Conservation (phyloP, 2,888 invertebrate species). For the Stramonita haemastoma region DNA sequence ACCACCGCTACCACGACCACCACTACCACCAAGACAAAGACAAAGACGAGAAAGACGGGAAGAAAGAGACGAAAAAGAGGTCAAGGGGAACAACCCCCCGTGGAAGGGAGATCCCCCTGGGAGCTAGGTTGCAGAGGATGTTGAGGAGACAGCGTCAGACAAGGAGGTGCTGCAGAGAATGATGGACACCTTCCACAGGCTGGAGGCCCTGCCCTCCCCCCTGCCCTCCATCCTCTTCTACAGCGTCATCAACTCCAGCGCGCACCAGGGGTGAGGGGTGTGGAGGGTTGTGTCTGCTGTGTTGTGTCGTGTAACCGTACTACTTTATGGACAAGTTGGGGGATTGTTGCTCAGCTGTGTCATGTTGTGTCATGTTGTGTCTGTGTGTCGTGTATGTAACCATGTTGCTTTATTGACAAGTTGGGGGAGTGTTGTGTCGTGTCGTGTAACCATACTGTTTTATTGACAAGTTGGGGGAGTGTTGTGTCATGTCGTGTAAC, state of each 20-base stretch:
- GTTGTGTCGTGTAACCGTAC: no score
- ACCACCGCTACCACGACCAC: not conserved
- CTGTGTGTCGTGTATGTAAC: no score
- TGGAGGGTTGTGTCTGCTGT: not conserved
- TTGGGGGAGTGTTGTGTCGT: no score
- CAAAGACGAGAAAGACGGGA: slow-evolving; percentile 12
- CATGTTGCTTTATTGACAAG: no score
- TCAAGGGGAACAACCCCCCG: not conserved
- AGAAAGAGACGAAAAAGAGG: slow-evolving; percentile 25
- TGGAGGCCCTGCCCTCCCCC: slow-evolving; percentile 88
- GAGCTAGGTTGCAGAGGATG: not conserved
- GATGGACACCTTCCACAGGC: slow-evolving; percentile 63
- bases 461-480: no score
- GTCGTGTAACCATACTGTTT: no score
- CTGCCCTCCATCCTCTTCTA: slow-evolving; percentile 98
- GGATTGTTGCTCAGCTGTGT: no score
- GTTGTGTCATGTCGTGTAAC: no score
- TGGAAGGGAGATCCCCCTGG: not conserved
- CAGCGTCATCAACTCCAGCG: slow-evolving; percentile 95
- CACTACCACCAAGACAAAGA: not conserved
- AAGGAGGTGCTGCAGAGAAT: not conserved
- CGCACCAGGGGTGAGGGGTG: slow-evolving; percentile 85
- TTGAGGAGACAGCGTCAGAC: not conserved
- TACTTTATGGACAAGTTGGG: no score
- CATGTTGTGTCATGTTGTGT: no score